phyloP scores from a whole-genome alignment of 1,140 invertebrate species.

The Copidosoma floridanum region DNA sequence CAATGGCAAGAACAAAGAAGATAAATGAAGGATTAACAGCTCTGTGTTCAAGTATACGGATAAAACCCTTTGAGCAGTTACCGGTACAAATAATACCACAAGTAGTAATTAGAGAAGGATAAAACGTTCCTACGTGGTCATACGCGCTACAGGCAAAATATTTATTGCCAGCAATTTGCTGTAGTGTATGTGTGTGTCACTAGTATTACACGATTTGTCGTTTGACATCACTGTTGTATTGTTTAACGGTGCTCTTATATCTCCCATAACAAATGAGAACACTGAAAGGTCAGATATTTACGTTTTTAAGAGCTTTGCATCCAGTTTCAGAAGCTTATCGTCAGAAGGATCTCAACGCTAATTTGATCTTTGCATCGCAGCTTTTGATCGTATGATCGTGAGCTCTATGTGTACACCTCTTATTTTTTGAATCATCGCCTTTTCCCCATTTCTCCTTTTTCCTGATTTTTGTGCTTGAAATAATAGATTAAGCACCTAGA shows the following conservation, averaged over 20 bases:
- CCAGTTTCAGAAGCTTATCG: constrained; percentile 66
- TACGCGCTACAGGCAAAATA: constrained; percentile 14
- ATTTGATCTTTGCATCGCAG: too few relatives aligned
- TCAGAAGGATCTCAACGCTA: too few relatives aligned
- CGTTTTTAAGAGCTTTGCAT: constrained; percentile 79
- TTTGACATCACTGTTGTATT: too few relatives aligned
- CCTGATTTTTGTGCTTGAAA: too few relatives aligned
- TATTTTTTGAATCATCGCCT: too few relatives aligned
- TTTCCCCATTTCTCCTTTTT: too few relatives aligned
- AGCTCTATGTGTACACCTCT: constrained; percentile 68
- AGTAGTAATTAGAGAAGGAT: neutral
- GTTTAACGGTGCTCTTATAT: constrained; percentile 34
- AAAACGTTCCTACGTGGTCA: neutral
- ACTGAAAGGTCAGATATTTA: constrained; percentile 73
- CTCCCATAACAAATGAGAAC: constrained; percentile 68
- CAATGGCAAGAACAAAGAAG: too few relatives aligned
- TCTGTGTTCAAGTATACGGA: neutral
- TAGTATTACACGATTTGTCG: too few relatives aligned
- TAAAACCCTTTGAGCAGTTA: constrained; percentile 10
- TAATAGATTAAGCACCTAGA: too few relatives aligned
- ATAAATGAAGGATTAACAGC: neutral
- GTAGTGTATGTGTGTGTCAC: too few relatives aligned
- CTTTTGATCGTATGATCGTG: constrained; percentile 67
- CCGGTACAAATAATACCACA: constrained; percentile 9
- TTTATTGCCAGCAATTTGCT: too few relatives aligned